Conservation (phyloP, 1,140 invertebrate species). For the Lasioglossum baleicum region DNA sequence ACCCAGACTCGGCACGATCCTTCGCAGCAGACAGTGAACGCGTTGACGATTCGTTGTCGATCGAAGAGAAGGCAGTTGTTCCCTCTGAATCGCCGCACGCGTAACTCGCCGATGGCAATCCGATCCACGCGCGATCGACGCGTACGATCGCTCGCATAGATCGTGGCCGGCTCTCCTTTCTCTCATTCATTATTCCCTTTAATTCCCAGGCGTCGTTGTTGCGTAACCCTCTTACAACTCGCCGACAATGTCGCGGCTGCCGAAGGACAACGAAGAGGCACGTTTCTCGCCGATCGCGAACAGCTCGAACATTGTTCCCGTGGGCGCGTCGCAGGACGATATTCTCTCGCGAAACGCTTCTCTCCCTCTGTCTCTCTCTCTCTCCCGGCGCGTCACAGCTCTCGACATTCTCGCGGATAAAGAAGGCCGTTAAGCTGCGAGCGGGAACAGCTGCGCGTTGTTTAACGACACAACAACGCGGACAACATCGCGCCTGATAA, state of each 20-base stretch:
- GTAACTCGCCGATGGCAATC: not conserved
- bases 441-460: constrained; percentile 40
- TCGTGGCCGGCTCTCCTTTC: constrained; percentile 48
- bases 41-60: too few relatives aligned
- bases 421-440: not conserved
- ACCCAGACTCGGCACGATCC: too few relatives aligned
- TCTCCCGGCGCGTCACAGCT: too few relatives aligned
- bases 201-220: constrained; percentile 47
- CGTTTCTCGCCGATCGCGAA: constrained; percentile 13
- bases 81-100: not conserved
- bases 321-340: not conserved
- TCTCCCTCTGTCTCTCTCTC: too few relatives aligned
- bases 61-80: too few relatives aligned
- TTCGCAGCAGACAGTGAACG: too few relatives aligned
- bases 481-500: constrained; percentile 13
- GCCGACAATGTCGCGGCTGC: constrained; percentile 54
- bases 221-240: constrained; percentile 48
- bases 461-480: constrained; percentile 31
- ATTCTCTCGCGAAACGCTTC: not conserved
- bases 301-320: constrained; percentile 15
- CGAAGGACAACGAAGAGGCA: constrained; percentile 44
- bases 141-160: constrained; percentile 20
- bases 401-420: too few relatives aligned
- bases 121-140: not conserved
- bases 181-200: constrained; percentile 62